Base-by-base conservation (phyloP, 2,113 vertebrate species). In the Oryzias celebensis region DNA sequence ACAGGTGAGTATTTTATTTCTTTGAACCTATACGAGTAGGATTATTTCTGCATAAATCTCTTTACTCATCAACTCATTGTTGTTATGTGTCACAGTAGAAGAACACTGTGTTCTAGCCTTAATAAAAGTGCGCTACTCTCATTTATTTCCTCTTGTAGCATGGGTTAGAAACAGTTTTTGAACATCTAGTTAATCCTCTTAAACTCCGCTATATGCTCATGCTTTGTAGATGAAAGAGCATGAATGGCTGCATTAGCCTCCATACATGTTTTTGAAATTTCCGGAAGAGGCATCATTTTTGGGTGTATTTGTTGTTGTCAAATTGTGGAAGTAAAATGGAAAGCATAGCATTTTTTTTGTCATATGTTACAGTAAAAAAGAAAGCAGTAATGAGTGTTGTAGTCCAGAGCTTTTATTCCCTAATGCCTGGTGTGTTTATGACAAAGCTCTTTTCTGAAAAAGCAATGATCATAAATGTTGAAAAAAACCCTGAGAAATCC, bases 1-100 rank as follows among this genome's bases (percentile, higher is more conserved):
- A 72, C 97, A 99, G 95, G 97, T 98, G 78, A 73, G 80, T 26
- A 13, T 67, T 54, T 7, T 46, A 16, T 44, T 36, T 17, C 43
- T 52, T 14, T 7, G 28, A 53, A 31, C 26, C 16, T 12, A 12
- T 13, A 36, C 10, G 8, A 31, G 14, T 17, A 17, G 24, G n/a
- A 16, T 0, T 20, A n/a, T 55, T 3, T 5, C 24, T 36, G 1
- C 31, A 4, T 5, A 36, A 22, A 18, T 56, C 48, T 72, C 43
- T 66, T 23, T 60, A 42, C 18, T 24, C 22, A 23, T 44, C 10
- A 50, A 24, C 5, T 43, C 5, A 18, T 41, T 42, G 59, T 47
- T 46, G 14, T 47, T 10, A 20, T 4, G n/a, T 48, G n/a, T 0
- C 5, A 16, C 36, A 42, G 42, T 57, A 67, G 47, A 15, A 36